phyloP scores from a whole-genome alignment of 2,888 invertebrate species.

The Lucinisca nassula region DNA sequence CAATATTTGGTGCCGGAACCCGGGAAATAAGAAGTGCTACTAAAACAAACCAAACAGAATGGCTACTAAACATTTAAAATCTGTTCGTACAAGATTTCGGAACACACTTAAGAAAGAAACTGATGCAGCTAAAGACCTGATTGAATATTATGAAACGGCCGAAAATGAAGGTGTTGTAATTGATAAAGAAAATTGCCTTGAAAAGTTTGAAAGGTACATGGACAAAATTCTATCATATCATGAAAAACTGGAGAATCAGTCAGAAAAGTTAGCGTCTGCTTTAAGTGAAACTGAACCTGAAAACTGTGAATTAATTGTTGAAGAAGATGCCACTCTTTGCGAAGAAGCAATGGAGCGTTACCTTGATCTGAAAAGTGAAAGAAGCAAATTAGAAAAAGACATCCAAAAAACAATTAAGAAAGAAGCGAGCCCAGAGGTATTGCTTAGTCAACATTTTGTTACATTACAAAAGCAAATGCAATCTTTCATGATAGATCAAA shows the following conservation, averaged over 20 bases:
- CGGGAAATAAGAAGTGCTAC: neutral
- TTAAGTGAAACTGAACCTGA: neutral
- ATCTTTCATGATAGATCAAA: neutral
- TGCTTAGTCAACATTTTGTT: neutral
- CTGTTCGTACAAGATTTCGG: neutral
- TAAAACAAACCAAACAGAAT: neutral
- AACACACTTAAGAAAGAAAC: neutral
- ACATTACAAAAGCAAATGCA: constrained; percentile 18
- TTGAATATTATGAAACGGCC: neutral
- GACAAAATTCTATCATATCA: neutral
- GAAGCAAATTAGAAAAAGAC: neutral
- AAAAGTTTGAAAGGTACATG: neutral
- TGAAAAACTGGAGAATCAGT: neutral
- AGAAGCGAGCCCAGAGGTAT: neutral
- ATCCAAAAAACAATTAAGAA: too few species aligned
- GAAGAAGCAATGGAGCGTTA: neutral
- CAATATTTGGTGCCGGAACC: neutral
- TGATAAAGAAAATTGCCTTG: neutral
- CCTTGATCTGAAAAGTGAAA: neutral
- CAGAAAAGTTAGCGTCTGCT: neutral
- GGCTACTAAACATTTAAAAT: neutral
- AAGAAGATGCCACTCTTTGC: constrained; percentile 15
- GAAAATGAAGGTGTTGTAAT: neutral
- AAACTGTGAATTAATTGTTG: neutral
- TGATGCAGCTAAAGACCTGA: neutral